Evolutionary conservation across 2,113 vertebrate species (phyloP).

Genomic region (Spheniscus mendiculus): DNA sequence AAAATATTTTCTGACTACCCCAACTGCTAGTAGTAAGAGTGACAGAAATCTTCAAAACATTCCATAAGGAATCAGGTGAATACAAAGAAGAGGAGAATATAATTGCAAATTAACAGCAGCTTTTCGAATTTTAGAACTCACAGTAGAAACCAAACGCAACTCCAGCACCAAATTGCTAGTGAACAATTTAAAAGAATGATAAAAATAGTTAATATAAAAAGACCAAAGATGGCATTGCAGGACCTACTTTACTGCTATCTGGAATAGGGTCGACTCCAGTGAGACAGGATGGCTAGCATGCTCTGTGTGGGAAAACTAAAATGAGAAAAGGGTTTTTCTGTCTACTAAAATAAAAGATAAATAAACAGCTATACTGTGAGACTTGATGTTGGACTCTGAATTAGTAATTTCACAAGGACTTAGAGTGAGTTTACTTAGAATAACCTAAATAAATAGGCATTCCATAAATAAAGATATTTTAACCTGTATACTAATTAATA

Average conservation of each 20-base stretch:
- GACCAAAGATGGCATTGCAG: background rate
- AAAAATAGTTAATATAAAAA: background rate
- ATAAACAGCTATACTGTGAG: background rate
- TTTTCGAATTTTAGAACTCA: background rate
- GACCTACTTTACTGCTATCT: background rate
- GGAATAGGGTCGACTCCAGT: background rate
- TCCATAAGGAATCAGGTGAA: background rate
- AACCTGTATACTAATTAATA: background rate
- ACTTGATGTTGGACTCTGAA: background rate
- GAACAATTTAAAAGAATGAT: background rate
- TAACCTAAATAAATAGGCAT: background rate
- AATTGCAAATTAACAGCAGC: background rate
- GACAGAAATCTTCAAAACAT: background rate
- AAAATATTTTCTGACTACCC: background rate
- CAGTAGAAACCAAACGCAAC: background rate
- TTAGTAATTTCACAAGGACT: background rate
- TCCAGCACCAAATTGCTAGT: background rate
- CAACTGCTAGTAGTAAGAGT: background rate
- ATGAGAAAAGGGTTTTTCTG: background rate
- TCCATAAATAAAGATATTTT: background rate
- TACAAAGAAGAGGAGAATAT: background rate
- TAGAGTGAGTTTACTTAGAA: background rate
- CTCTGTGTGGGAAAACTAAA: background rate
- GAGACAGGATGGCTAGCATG: rapidly evolving
- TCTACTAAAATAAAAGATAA: background rate